Conservation (phyloP, 1,140 invertebrate species). For the Drosophila parabipectinata region DNA sequence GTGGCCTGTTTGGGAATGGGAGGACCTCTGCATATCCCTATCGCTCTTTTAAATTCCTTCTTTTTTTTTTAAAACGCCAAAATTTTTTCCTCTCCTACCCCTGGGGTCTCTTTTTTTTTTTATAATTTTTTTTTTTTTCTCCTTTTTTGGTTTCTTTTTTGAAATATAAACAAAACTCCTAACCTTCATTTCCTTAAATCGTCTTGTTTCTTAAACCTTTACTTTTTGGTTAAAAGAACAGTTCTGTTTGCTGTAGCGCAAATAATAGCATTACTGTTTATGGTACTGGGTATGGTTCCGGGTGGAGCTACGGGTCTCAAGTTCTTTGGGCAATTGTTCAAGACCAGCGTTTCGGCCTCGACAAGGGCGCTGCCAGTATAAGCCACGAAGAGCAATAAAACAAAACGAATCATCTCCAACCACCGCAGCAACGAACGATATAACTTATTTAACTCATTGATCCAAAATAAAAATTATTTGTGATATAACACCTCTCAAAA, state of each 20-base stretch:
- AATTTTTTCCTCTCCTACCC: too few relatives aligned
- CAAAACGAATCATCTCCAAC: constrained; percentile 22
- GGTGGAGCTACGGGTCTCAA: constrained; percentile 95
- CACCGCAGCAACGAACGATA: constrained; percentile 38
- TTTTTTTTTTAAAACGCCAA: too few relatives aligned
- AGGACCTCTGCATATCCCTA: constrained; percentile 94
- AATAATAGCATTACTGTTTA: constrained; percentile 94
- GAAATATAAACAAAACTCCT: too few relatives aligned
- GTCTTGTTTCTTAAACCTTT: too few relatives aligned
- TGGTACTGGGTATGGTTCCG: constrained; percentile 95
- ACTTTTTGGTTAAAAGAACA: too few relatives aligned
- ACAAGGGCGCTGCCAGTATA: constrained; percentile 90
- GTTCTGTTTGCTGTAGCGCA: constrained; percentile 94
- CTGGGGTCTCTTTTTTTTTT: constrained; percentile 96
- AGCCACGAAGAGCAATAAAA: background rate
- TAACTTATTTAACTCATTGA: constrained; percentile 68
- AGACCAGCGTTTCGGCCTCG: constrained; percentile 87
- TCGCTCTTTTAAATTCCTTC: too few relatives aligned
- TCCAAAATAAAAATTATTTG: constrained; percentile 70
- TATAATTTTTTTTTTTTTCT: too few relatives aligned
- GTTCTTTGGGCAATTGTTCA: constrained; percentile 95
- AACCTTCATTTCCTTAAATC: too few relatives aligned
- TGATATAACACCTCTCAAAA: constrained; percentile 54
- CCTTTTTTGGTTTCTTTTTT: too few relatives aligned
- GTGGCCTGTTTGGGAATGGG: constrained; percentile 93